Conservation (phyloP, 1,140 invertebrate genomes). For the Hylyphantes graminicola region DNA sequence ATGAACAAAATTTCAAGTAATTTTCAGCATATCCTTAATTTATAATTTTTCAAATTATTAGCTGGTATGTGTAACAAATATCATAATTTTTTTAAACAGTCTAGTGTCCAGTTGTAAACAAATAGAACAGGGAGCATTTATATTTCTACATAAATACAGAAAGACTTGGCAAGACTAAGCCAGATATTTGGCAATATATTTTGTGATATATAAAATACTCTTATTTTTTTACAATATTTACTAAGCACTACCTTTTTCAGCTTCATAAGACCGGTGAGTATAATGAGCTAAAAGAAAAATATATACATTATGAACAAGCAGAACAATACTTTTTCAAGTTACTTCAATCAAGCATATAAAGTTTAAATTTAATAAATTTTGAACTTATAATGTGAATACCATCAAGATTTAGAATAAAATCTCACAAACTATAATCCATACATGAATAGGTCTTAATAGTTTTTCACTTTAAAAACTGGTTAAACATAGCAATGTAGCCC, state of each 20-base stretch:
- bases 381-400: not conserved
- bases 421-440: not conserved
- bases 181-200: slow-evolving; percentile 5
- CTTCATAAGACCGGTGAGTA: slow-evolving; percentile 44
- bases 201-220: slow-evolving; percentile 5
- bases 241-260: slow-evolving; percentile 2
- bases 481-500: no score
- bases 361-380: not conserved
- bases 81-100: no score
- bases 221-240: slow-evolving; percentile 8
- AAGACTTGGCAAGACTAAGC: not conserved
- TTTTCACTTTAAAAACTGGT: no score
- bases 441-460: not conserved
- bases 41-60: no score
- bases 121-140: not conserved
- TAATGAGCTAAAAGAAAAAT: slow-evolving; percentile 43
- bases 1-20: no score
- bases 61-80: no score
- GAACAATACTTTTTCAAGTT: not conserved
- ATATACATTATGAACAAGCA: no score
- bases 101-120: not conserved
- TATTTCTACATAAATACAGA: not conserved
- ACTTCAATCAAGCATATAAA: not conserved
- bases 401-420: not conserved
- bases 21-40: no score